Conservation (phyloP, 2,113 vertebrate species). For the Dunckerocampus dactyliophorus region DNA sequence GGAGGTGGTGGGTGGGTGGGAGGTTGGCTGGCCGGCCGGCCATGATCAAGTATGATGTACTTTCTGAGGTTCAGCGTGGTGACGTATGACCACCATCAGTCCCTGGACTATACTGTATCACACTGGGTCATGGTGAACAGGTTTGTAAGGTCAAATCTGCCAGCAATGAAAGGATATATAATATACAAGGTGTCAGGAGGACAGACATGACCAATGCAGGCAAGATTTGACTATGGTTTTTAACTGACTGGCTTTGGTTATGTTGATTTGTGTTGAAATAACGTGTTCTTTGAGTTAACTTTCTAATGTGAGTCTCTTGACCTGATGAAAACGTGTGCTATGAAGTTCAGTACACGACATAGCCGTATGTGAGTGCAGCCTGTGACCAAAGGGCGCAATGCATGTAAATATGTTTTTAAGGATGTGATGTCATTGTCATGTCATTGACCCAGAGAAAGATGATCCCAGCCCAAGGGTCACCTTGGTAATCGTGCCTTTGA, state of each 20-base stretch:
- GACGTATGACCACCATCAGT: conserved; percentile 29
- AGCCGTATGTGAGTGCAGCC: conserved; percentile 3
- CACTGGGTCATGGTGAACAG: background rate
- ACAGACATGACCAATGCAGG: background rate
- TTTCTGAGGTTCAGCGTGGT: conserved; percentile 24
- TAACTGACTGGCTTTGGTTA: too few relatives aligned
- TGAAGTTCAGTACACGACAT: background rate
- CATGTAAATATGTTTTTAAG: background rate
- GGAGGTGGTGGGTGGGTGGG: conserved; percentile 1
- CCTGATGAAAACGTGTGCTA: too few relatives aligned
- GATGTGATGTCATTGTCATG: background rate
- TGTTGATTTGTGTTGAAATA: too few relatives aligned
- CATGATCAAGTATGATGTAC: conserved; percentile 31
- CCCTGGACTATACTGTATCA: background rate
- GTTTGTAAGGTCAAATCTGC: background rate
- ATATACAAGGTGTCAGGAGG: background rate
- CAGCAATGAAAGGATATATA: background rate
- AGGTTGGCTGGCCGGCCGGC: too few relatives aligned
- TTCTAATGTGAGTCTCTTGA: too few relatives aligned
- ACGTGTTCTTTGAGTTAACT: too few relatives aligned
- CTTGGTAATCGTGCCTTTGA: conserved; percentile 37
- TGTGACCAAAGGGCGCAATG: background rate
- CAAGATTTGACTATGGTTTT: background rate
- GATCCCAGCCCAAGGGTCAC: conserved; percentile 27
- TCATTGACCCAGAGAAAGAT: conserved; percentile 48